These are phyloP conservation scores for Sesia bembeciformis DNA, from an alignment of 2,888 invertebrate genomes.

Conservation along the genomic window DNA sequence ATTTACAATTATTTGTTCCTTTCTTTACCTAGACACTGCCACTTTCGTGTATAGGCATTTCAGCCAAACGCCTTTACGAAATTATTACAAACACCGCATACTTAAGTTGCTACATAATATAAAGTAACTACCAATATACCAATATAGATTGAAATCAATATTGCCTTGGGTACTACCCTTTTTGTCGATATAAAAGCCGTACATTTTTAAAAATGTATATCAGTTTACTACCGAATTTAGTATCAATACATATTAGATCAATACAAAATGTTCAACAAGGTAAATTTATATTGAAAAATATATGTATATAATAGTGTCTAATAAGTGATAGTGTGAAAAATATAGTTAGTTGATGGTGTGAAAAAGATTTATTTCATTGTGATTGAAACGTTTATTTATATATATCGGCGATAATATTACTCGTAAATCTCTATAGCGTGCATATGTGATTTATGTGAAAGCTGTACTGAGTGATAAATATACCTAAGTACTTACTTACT, in stretches of 20 bases:
- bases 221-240: slow-evolving; percentile 40
- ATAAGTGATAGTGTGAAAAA: too few species aligned
- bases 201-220: slow-evolving; percentile 36
- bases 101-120: background rate
- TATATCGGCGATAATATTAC: too few species aligned
- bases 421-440: too few species aligned
- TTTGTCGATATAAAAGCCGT: slow-evolving; percentile 59
- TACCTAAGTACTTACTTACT: too few species aligned
- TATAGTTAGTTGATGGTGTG: too few species aligned
- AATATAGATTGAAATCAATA: slow-evolving; percentile 53
- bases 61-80: slow-evolving; percentile 12
- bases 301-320: too few species aligned
- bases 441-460: too few species aligned
- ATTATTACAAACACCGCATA: slow-evolving; percentile 13
- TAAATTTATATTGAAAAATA: slow-evolving; percentile 13
- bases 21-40: background rate
- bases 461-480: too few species aligned
- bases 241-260: slow-evolving; percentile 22
- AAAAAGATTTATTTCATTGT: too few species aligned
- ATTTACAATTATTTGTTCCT: background rate
- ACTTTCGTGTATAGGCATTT: slow-evolving; percentile 4
- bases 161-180: slow-evolving; percentile 53
- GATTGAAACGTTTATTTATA: too few species aligned
- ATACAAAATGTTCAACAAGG: slow-evolving; percentile 55
- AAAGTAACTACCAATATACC: background rate